Percentiles rank a stretch among this genome's conserved stretches.
phyloP scores from a whole-genome alignment of 2,888 invertebrate genomes.

The Tenthredo mesomela region DNA sequence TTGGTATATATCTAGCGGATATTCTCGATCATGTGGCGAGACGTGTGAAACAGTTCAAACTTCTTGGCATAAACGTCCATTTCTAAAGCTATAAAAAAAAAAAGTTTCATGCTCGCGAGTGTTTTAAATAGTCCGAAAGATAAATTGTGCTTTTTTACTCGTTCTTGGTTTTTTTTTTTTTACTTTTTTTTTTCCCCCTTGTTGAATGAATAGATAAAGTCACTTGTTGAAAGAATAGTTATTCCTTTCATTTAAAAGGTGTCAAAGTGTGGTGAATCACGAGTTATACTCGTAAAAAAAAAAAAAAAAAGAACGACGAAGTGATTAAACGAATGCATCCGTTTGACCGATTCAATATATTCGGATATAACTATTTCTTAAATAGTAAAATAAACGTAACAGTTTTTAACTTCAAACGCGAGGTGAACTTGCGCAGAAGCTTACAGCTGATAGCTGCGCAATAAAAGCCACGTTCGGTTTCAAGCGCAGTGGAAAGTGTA shows the following conservation, averaged over 20 bases:
- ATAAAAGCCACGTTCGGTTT: conserved; percentile 47
- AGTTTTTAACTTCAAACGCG: conserved; percentile 30
- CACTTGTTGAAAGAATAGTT: not conserved
- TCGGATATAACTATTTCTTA: not conserved
- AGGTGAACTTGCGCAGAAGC: conserved; percentile 53
- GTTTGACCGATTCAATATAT: not conserved
- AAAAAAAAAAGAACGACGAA: not conserved
- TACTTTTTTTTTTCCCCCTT: not conserved
- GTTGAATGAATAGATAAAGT: not conserved
- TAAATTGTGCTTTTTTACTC: not conserved
- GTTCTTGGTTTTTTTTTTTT: too few species aligned
- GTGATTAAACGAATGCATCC: conserved; percentile 10
- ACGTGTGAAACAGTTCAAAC: not conserved
- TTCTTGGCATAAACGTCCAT: not conserved
- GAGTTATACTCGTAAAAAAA: not conserved
- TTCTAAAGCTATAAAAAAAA: not conserved
- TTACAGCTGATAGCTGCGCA: conserved; percentile 53
- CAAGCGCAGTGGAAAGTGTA: conserved; percentile 52
- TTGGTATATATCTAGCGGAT: not conserved
- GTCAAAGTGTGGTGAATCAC: not conserved
- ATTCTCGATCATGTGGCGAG: not conserved
- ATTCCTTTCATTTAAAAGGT: not conserved
- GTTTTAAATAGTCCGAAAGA: conserved; percentile 37
- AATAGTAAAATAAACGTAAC: conserved; percentile 14
- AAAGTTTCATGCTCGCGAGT: conserved; percentile 8